Evolutionary conservation across 1,140 invertebrate species (phyloP).

Genomic region (Antheraea mylitta): DNA sequence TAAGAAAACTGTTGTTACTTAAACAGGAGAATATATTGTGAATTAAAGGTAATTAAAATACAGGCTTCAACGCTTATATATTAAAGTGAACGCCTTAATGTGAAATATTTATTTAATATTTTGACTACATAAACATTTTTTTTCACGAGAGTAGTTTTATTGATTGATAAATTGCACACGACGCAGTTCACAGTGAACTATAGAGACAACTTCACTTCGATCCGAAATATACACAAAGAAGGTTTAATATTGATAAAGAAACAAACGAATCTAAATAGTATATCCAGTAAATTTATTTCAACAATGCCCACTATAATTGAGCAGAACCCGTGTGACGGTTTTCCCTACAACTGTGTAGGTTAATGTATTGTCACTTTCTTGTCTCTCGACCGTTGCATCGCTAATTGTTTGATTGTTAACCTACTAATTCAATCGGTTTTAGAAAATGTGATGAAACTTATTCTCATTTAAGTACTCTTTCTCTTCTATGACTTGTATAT

Average conservation of each 20-base stretch:
- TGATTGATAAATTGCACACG: too few species aligned
- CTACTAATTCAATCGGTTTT: constrained; percentile 69
- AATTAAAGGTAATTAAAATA: background rate
- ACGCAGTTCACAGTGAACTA: too few species aligned
- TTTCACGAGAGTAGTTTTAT: too few species aligned
- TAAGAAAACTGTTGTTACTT: too few species aligned
- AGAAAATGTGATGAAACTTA: constrained; percentile 43
- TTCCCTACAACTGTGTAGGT: constrained; percentile 71
- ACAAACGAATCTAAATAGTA: background rate
- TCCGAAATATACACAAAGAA: too few species aligned
- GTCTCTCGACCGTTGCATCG: constrained; percentile 57
- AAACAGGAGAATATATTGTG: background rate
- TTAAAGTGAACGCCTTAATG: too few species aligned
- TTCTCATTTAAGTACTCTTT: constrained; percentile 32
- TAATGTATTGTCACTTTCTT: constrained; percentile 76
- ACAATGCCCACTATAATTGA: constrained; percentile 57
- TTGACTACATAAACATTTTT: too few species aligned
- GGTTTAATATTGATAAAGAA: background rate
- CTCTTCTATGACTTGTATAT: constrained; percentile 40
- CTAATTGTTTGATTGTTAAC: constrained; percentile 73
- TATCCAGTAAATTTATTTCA: constrained; percentile 9
- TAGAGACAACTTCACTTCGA: too few species aligned
- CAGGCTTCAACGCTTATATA: too few species aligned
- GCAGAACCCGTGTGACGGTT: constrained; percentile 70
- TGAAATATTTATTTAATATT: too few species aligned